Percentiles rank a stretch among this genome's conserved stretches.
Evolutionary conservation across 2,113 vertebrate genomes (phyloP).

Genomic region (Coptodon rendalli): DNA sequence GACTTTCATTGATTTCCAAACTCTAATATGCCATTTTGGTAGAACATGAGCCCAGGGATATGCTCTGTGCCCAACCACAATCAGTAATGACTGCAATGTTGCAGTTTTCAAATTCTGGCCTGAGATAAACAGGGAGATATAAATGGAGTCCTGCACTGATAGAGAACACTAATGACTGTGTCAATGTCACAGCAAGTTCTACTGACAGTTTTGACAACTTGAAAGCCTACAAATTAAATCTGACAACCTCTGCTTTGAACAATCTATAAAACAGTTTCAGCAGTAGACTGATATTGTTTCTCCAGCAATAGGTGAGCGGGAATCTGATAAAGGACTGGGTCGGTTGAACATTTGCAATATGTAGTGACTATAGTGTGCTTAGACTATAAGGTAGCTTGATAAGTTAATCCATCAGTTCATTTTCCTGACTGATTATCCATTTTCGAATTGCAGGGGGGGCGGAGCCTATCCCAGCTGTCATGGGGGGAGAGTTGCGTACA

Average conservation of each 20-base stretch:
- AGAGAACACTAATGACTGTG: constrained; percentile 7
- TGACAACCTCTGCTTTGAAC: background rate
- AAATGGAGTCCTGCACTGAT: constrained; percentile 24
- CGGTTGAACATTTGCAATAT: background rate
- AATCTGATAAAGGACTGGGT: constrained; percentile 17
- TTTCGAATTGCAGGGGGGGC: background rate
- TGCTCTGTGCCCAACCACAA: background rate
- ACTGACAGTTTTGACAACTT: background rate
- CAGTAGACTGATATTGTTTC: background rate
- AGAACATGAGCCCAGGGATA: constrained; percentile 24
- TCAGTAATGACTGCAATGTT: background rate
- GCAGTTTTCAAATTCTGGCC: background rate
- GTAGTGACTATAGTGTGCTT: background rate
- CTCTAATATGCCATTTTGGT: constrained; percentile 33
- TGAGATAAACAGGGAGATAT: constrained; percentile 6
- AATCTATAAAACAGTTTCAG: background rate
- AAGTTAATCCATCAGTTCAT: background rate
- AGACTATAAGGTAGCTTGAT: background rate
- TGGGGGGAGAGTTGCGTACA: background rate
- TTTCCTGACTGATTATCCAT: background rate
- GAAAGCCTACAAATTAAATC: background rate
- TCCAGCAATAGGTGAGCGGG: constrained; percentile 19
- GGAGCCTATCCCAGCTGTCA: background rate
- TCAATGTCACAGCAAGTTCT: background rate
- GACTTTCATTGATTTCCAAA: constrained; percentile 49